phyloP scores from a whole-genome alignment of 2,888 invertebrate genomes.

The Orchesella flavescens region DNA sequence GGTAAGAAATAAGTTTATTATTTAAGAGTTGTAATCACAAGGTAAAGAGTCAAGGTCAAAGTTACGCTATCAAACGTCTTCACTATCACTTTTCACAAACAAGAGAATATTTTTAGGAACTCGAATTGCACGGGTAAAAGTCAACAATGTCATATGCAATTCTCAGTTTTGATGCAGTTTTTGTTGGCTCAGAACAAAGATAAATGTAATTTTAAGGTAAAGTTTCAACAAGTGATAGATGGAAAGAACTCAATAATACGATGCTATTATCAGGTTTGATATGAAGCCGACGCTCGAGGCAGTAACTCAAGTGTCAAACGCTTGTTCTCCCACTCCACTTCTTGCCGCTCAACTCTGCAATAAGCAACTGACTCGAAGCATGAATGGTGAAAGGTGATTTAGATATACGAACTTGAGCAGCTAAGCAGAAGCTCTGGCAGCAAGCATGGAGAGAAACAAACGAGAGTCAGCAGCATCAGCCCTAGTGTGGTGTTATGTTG shows the following conservation, averaged over 20 bases:
- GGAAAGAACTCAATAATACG: not conserved
- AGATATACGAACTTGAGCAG: conserved; percentile 14
- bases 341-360: conserved; percentile 38
- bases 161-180: too few species aligned
- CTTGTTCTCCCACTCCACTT: conserved; percentile 29
- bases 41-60: too few species aligned
- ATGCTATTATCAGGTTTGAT: conserved; percentile 7
- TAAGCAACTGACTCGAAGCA: conserved; percentile 35
- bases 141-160: too few species aligned
- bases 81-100: too few species aligned
- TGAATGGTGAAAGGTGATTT: conserved; percentile 61
- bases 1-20: too few species aligned
- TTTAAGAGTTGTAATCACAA: too few species aligned
- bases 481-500: not conserved
- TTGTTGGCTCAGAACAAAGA: not conserved
- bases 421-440: conserved; percentile 26
- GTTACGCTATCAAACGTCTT: too few species aligned
- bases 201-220: not conserved
- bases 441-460: not conserved
- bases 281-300: conserved; percentile 19
- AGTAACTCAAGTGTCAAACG: conserved; percentile 9
- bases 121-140: too few species aligned
- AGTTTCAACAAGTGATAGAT: not conserved
- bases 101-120: too few species aligned
- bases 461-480: not conserved